Conservation (phyloP, 2,797 vertebrate species). For the Hypotaenidia okinawae region DNA sequence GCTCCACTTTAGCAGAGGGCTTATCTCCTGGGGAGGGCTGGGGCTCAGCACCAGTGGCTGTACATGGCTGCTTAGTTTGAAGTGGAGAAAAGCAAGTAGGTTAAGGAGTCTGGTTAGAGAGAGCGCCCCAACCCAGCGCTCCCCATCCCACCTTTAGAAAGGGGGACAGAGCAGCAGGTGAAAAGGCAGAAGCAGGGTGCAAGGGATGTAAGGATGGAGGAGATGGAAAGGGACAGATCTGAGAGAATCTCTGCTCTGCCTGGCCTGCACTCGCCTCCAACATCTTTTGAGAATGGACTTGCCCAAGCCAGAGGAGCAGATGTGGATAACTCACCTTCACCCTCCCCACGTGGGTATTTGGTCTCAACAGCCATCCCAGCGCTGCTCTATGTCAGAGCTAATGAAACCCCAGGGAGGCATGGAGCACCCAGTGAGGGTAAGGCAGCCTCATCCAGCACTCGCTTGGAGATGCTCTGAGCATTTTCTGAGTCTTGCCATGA, state of each 20-base stretch:
- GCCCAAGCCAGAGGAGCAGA: neutral
- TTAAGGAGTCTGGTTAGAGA: neutral
- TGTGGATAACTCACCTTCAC: neutral
- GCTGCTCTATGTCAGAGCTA: neutral
- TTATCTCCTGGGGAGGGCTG: neutral
- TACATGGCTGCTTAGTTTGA: neutral
- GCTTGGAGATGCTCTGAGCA: neutral
- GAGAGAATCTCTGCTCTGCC: neutral
- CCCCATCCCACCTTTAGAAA: neutral
- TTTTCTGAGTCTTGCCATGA: neutral
- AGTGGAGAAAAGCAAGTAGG: neutral
- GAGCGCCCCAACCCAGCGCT: neutral
- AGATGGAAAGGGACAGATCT: neutral
- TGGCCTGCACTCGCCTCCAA: neutral
- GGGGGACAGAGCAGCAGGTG: neutral
- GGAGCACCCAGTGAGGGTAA: neutral
- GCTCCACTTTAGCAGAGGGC: neutral
- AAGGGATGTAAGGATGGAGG: neutral
- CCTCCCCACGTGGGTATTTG: accelerated
- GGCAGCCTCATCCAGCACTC: neutral
- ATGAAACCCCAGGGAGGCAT: neutral
- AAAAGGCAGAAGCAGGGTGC: neutral
- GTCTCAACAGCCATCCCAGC: neutral
- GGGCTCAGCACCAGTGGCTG: neutral
- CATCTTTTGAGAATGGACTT: neutral